These are phyloP conservation scores for Acanthopagrus latus DNA, from an alignment of 2,797 vertebrate genomes.

Conservation along the genomic window DNA sequence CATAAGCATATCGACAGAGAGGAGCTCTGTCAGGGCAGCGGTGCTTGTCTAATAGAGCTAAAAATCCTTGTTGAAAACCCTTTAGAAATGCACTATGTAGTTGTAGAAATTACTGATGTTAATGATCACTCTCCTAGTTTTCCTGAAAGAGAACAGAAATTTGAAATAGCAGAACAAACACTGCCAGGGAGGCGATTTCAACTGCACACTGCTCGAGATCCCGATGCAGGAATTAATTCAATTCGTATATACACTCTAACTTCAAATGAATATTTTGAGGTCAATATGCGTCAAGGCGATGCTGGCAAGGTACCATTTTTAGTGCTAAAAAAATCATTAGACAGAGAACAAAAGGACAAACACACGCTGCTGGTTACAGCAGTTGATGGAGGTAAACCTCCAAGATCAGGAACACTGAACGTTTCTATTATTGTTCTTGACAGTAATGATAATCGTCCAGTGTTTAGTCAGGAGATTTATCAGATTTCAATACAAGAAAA, in stretches of 20 bases:
- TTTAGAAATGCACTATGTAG: constrained; percentile 82
- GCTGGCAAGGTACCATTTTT: constrained; percentile 73
- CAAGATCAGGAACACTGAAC: constrained; percentile 56
- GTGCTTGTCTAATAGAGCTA: constrained; percentile 78
- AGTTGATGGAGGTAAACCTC: constrained; percentile 75
- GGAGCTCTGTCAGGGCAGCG: constrained; percentile 74
- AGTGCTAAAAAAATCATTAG: constrained; percentile 74
- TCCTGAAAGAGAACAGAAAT: constrained; percentile 43
- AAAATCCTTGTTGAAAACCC: constrained; percentile 86
- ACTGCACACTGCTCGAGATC: constrained; percentile 84
- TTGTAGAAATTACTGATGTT: constrained; percentile 82
- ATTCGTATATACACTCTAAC: constrained; percentile 75
- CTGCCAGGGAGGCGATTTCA: constrained; percentile 77
- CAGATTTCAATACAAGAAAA: constrained; percentile 70
- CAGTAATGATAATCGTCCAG: constrained; percentile 66
- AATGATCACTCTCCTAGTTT: constrained; percentile 84
- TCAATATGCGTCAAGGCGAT: constrained; percentile 69
- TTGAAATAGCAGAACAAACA: constrained; percentile 74
- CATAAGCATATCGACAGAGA: constrained; percentile 85
- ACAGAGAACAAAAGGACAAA: constrained; percentile 63
- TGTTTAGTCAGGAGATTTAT: constrained; percentile 68
- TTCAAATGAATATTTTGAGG: constrained; percentile 74
- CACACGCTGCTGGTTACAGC: constrained; percentile 66
- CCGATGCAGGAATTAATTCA: constrained; percentile 84
- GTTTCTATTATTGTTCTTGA: constrained; percentile 72